A percentile compares a stretch with the other conserved stretches of the same genome.
These are phyloP conservation scores for Tetrao urogallus DNA, from an alignment of 2,113 vertebrate species.

Conservation along the genomic window DNA sequence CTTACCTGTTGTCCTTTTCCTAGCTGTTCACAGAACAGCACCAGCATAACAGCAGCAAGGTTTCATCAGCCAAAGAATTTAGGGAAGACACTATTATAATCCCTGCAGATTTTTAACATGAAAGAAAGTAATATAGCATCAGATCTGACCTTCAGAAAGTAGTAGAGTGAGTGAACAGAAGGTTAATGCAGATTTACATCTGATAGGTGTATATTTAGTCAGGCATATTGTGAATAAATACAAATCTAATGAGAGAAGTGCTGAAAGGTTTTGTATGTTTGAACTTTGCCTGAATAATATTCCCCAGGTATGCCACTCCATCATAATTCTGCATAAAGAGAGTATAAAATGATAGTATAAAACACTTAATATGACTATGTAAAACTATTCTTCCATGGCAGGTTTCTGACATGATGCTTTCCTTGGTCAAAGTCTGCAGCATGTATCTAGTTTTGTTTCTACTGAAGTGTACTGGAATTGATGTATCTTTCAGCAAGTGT, in stretches of 20 bases:
- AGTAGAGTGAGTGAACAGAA: neutral
- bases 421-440: neutral
- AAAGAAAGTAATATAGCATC: neutral
- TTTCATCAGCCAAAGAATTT: neutral
- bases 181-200: neutral
- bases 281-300: neutral
- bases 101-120: neutral
- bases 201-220: neutral
- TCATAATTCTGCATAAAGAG: neutral
- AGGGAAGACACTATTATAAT: neutral
- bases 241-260: neutral
- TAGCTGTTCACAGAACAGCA: neutral
- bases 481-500: conserved; percentile 46
- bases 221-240: neutral
- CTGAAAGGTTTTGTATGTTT: neutral
- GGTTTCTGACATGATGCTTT: neutral
- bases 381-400: neutral
- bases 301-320: neutral
- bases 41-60: neutral
- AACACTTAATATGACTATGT: neutral
- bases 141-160: neutral
- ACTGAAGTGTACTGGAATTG: neutral
- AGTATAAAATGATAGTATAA: neutral
- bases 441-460: neutral
- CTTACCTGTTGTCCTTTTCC: neutral